phyloP scores from a whole-genome alignment of 2,113 vertebrate species.

The Boleophthalmus pectinirostris region DNA sequence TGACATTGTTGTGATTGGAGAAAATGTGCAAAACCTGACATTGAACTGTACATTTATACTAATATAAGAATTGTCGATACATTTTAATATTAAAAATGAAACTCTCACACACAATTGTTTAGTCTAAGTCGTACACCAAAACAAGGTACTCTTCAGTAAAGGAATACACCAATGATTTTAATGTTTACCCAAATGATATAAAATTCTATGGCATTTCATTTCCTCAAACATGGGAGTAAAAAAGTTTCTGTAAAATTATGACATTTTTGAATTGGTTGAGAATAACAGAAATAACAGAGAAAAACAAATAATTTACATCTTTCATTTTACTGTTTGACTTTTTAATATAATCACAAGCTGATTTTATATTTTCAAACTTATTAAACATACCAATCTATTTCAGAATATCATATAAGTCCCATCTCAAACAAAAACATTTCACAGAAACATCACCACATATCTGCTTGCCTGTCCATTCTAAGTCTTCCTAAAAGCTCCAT shows the following conservation, averaged over 20 bases:
- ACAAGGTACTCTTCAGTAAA: no score
- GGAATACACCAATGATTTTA: no score
- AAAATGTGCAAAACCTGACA: background rate
- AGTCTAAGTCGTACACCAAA: no score
- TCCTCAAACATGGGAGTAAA: no score
- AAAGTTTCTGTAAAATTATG: no score
- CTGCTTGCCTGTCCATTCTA: conserved; percentile 2
- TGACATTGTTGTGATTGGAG: conserved; percentile 32
- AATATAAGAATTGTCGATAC: background rate
- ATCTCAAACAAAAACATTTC: background rate
- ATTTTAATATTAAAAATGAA: background rate
- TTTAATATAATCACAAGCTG: background rate
- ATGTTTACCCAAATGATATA: no score
- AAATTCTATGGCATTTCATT: no score
- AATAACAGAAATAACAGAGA: no score
- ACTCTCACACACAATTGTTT: no score
- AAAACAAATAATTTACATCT: no score
- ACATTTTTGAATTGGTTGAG: no score
- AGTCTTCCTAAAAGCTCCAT: background rate
- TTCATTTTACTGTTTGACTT: background rate
- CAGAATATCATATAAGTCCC: background rate
- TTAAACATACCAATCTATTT: background rate
- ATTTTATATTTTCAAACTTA: background rate
- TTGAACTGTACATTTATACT: background rate
- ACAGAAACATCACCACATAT: background rate